Conservation (phyloP, 2,797 vertebrate genomes). For the Lacerta viridis region DNA sequence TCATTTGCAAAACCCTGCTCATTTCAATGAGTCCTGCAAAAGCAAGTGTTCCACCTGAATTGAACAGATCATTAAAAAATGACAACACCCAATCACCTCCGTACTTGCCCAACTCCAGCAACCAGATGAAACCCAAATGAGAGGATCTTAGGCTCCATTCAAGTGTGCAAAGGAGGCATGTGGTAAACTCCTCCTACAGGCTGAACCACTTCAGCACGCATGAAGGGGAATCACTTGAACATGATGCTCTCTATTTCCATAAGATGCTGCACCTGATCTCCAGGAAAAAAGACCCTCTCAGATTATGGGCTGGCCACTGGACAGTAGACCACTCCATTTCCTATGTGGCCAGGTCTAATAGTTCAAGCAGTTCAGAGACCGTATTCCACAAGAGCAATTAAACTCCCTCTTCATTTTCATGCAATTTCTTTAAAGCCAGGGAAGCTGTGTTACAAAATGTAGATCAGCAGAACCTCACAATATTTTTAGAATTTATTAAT, state of each 20-base stretch:
- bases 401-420: neutral
- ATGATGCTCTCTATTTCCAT: neutral
- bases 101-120: neutral
- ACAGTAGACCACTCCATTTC: neutral
- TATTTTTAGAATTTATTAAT: neutral
- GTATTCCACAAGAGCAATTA: too few relatives aligned
- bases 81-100: neutral
- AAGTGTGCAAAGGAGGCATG: neutral
- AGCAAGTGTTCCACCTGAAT: neutral
- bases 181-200: neutral
- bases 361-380: too few relatives aligned
- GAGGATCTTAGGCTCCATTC: neutral
- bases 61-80: neutral
- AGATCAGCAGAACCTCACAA: neutral
- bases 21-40: neutral
- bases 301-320: neutral
- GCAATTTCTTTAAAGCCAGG: neutral
- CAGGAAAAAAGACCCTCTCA: neutral
- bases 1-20: neutral
- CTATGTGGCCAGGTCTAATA: too few relatives aligned
- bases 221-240: neutral
- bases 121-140: neutral
- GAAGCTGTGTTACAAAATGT: neutral
- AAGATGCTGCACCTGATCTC: neutral
- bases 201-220: neutral